Evolutionary conservation across 2,113 vertebrate species (phyloP).

Genomic region (Phrynosoma platyrhinos): DNA sequence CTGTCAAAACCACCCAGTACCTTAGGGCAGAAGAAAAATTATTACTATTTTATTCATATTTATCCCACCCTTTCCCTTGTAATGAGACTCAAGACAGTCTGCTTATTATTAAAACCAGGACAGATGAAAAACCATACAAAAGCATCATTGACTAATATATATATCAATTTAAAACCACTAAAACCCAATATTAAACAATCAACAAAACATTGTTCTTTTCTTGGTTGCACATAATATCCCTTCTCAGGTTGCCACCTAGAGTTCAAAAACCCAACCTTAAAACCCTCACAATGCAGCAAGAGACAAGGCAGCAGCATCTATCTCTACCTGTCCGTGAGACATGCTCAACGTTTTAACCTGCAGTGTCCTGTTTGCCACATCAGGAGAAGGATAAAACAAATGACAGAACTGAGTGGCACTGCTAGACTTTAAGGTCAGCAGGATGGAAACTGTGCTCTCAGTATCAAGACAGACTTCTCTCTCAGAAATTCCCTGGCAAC

Average conservation of each 20-base stretch:
- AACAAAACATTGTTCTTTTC: neutral
- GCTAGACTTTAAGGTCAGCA: neutral
- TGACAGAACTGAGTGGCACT: neutral
- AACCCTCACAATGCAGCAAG: neutral
- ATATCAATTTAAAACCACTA: too few relatives aligned
- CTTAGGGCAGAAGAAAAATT: conserved; percentile 65
- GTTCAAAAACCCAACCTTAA: neutral
- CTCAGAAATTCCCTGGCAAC: neutral
- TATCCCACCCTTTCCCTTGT: too few relatives aligned
- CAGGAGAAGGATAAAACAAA: neutral
- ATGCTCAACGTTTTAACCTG: neutral
- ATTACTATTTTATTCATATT: too few relatives aligned
- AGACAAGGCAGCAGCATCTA: neutral
- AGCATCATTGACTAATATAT: too few relatives aligned
- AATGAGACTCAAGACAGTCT: too few relatives aligned
- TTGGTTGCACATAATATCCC: neutral
- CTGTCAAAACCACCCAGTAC: conserved; percentile 95
- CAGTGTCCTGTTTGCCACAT: neutral
- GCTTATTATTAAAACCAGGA: too few relatives aligned
- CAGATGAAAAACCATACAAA: too few relatives aligned
- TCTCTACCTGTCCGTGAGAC: neutral
- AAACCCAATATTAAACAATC: too few relatives aligned
- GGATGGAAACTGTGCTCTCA: neutral
- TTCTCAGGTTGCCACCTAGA: neutral
- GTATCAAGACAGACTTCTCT: neutral